Evolutionary conservation across 1,140 invertebrate genomes (phyloP), one percentile per base, ranked within the genome.

Genomic region (Brachionus rotundiformis): DNA sequence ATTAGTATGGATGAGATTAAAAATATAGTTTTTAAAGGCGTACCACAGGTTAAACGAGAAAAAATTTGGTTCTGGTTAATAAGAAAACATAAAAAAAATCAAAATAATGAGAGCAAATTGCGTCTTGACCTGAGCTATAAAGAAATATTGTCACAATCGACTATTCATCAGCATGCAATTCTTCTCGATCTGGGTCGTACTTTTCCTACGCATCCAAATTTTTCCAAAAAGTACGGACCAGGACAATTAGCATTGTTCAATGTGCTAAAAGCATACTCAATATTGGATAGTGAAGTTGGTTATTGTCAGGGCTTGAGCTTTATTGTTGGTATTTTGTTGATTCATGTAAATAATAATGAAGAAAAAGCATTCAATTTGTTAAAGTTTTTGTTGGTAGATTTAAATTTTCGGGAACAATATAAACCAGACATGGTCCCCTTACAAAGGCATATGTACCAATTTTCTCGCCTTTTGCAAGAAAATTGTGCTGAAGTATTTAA

Each of bases 281-380:
- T 98, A 6, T 87, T 96, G 7, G 96, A 98, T 87, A 92, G 92
- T 11, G 94, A 97, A 87, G 93, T 98, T 5, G 95, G 95, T 0
- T 98, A 98, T 88, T 89, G 88, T 83, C 95, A 98, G 87, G 96
- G 96, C 0, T 90, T 98, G 3, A 95, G 94, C 85, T 98, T 98
- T 85, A 94, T 98, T 13, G 95, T 94, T 83, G 95, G 95, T 8
- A 92, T 98, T 3, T 88, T 98, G 2, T 89, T 98, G 2, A 90
- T 98, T 82, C 96, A 98, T 89, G 95, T 96, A 41, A 86, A 96
- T 94, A 93, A 95, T 91, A 92, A 93, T 19, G 96, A 98, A 88
- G 92, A 93, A 5, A 91, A 93, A 82, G 94, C 95, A 0, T 98
- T 96, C 87, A 90, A 92, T 54, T 89, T 95, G 29, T 89, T 98